Evolutionary conservation across 2,888 invertebrate genomes (phyloP), one percentile per base, ranked within the genome.

Genomic region (Agriopis aurantiaria): DNA sequence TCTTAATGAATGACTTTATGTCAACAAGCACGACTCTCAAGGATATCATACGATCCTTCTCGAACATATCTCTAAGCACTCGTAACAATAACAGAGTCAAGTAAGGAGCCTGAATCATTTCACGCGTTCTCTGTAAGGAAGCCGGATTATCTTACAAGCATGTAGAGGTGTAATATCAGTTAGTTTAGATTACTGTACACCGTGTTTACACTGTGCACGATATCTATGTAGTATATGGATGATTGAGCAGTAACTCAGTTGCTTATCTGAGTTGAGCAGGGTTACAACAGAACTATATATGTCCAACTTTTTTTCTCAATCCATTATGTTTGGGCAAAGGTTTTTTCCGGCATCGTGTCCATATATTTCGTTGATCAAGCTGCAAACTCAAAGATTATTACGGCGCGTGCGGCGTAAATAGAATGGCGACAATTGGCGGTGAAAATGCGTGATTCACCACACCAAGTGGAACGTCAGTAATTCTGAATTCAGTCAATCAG

Each of bases 81-180:
- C 55, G 55, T 60, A 69, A 55, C 55, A 48, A 49, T 17, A 55
- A 60, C 48, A 52, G 51, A 62, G 33, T 52, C 52, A 55, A 48
- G 55, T 61, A 41, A 57, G n/a, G 51, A 68, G 52, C 8, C 17
- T 59, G 58, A 63, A 10, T 68, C 60, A 70, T 66, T 70, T 58
- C 61, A 62, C 66, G 66, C 58, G 49, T 63, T 67, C 70, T 68
- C 55, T 52, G 72, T 62, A 69, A 72, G 76, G 71, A 72, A 74
- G 72, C 66, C 63, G 63, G 62, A 75, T 75, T 75, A 75, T 75
- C 73, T 75, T 67, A 74, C 75, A 70, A 48, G 61, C 58, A 58
- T 45, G 14, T 59, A 53, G 51, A 71, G 73, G 74, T 68, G 74
- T 74, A 71, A 74, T 77, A 72, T 75, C 75, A 75, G 73, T 69